Base-by-base conservation (phyloP, 1,140 invertebrate genomes). In the Polypedilum pembai region DNA sequence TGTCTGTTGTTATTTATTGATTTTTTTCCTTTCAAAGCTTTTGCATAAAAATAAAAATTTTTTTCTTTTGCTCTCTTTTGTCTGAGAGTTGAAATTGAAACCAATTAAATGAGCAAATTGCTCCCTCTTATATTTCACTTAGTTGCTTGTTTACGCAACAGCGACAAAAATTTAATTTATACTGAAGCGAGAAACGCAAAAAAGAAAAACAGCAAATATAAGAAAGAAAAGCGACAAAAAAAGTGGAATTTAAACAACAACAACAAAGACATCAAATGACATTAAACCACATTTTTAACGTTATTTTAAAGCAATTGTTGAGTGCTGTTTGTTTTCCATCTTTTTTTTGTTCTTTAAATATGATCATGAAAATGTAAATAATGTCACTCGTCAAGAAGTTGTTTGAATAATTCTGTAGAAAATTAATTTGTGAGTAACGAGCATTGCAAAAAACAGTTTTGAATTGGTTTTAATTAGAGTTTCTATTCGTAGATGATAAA, bases 171-270 rank as follows among this genome's bases (percentile, higher is more conserved):
- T 56, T 56, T 56, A 56, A 56, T 56, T 56, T 56, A 56, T 56
- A n/a, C 12, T 56, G 45, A 1, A n/a, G n/a, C n/a, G 41, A 45
- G 45, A 56, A 56, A 4, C 45, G 45, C 45, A 56, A 56, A 56
- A 56, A 8, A 45, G 15, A 41, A 41, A 56, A 12, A n/a, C 45
- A n/a, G 3, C 12, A n/a, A n/a, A n/a, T 56, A n/a, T n/a, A n/a
- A 12, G 10, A 56, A 56, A 56, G 12, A 56, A 8, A n/a, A 56
- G 45, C 12, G 45, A 15, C 45, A 56, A 4, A 56, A 56, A 56
- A 56, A 56, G n/a, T 56, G 45, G 45, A 56, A 56, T 56, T 56
- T 56, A n/a, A 56, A 56, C 45, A 56, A 56, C 45, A 56, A n/a
- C 12, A 56, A 56, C 15, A n/a, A n/a, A n/a, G n/a, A n/a, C 45